Percentiles rank a stretch among this genome's conserved stretches.
These are phyloP conservation scores for Bolinopsis microptera DNA, from an alignment of 37 sponge, comb jelly and placozoan genomes.

Conservation along the genomic window DNA sequence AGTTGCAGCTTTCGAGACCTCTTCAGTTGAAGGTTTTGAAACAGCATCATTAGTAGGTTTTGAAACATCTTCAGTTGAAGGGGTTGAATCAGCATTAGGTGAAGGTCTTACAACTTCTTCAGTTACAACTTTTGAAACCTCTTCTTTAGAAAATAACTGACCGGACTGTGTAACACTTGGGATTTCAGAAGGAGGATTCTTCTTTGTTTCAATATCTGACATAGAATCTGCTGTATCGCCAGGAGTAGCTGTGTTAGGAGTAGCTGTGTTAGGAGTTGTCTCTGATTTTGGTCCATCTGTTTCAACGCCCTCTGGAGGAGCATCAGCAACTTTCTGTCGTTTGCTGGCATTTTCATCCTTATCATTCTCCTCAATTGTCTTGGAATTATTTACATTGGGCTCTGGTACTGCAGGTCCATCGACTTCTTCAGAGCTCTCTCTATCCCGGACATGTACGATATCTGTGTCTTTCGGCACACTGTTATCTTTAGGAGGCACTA, in stretches of 20 bases:
- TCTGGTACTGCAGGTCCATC: too few species aligned
- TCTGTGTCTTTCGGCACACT: too few species aligned
- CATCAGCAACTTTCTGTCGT: too few species aligned
- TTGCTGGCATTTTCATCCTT: too few species aligned
- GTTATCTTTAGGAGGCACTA: too few species aligned
- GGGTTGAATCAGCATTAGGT: neutral
- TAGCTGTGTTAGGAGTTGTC: neutral
- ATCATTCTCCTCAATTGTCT: too few species aligned
- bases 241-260: neutral
- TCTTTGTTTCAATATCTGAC: neutral
- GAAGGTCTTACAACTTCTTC: neutral
- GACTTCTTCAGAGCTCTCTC: too few species aligned
- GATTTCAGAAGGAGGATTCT: neutral
- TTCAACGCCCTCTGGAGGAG: too few species aligned
- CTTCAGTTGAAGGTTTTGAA: neutral
- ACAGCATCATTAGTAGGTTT: neutral
- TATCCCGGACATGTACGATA: too few species aligned
- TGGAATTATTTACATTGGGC: too few species aligned
- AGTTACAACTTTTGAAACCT: neutral
- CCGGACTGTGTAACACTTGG: neutral
- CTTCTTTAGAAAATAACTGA: neutral
- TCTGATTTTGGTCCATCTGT: neutral
- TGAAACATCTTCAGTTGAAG: neutral
- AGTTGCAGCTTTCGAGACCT: neutral
- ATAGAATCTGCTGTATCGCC: neutral